phyloP scores from a whole-genome alignment of 2,888 invertebrate species.

The Heliconius aoede region DNA sequence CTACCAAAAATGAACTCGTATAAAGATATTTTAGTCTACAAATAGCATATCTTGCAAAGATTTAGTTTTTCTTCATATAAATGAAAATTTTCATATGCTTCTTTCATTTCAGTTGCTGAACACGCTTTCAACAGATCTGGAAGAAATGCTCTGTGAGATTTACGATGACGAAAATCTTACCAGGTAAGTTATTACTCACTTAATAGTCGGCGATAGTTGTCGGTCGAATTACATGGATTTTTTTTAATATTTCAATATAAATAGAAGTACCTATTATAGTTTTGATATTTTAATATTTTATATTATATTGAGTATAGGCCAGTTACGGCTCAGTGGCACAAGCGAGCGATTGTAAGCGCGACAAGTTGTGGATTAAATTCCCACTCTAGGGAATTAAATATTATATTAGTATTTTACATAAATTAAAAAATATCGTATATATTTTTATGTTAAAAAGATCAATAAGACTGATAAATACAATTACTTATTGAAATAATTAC shows the following conservation, averaged over 20 bases:
- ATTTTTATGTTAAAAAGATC: neutral
- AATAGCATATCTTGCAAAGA: neutral
- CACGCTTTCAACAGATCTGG: slow-evolving; percentile 92
- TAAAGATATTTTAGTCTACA: neutral
- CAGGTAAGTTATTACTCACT: slow-evolving; percentile 47
- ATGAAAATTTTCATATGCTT: slow-evolving; percentile 24
- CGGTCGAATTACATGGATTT: neutral
- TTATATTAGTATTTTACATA: no score
- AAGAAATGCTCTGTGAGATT: slow-evolving; percentile 92
- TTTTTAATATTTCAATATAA: neutral
- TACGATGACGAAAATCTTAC: slow-evolving; percentile 84
- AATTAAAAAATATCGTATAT: no score
- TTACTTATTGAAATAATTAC: neutral
- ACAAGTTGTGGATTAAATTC: no score
- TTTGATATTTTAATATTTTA: no score
- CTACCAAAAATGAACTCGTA: neutral
- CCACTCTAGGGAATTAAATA: no score
- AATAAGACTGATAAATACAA: neutral
- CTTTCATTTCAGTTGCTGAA: slow-evolving; percentile 88
- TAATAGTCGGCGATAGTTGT: slow-evolving; percentile 18
- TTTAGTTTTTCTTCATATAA: slow-evolving; percentile 10
- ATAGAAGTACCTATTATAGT: neutral
- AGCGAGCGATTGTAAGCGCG: no score
- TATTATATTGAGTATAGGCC: no score
- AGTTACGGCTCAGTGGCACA: no score